These are phyloP conservation scores for Pedionomus torquatus DNA, from an alignment of 2,113 vertebrate genomes.

Conservation along the genomic window DNA sequence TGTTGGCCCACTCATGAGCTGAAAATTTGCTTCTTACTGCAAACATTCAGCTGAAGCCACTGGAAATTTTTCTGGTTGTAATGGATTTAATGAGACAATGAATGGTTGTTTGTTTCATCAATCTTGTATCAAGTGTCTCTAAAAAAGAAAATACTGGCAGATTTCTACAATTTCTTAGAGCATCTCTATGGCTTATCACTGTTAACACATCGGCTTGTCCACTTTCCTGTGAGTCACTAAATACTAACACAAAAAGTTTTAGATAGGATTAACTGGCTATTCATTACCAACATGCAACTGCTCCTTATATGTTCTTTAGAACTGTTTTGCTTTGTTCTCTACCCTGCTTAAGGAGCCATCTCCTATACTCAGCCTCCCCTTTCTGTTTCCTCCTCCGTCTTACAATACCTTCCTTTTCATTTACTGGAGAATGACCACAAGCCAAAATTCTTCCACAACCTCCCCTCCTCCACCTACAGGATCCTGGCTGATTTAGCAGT, in stretches of 20 bases:
- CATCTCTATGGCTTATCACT: conserved; percentile 56
- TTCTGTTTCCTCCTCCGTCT: background rate
- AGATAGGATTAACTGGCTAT: conserved; percentile 57
- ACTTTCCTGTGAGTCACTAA: conserved; percentile 56
- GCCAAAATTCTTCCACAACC: background rate
- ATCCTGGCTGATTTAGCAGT: background rate
- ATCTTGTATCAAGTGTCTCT: conserved; percentile 52
- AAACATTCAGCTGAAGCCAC: conserved; percentile 27
- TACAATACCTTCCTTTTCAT: background rate
- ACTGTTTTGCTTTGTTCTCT: background rate
- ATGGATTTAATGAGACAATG: conserved; percentile 52
- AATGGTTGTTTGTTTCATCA: conserved; percentile 41
- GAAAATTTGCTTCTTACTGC: background rate
- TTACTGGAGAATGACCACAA: background rate
- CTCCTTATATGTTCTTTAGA: background rate
- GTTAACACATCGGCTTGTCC: conserved; percentile 57
- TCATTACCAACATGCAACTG: conserved; percentile 41
- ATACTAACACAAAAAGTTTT: conserved; percentile 63
- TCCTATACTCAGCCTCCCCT: background rate
- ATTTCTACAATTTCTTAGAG: conserved; percentile 66
- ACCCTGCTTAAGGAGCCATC: background rate
- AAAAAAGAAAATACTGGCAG: conserved; percentile 72
- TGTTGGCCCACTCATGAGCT: background rate
- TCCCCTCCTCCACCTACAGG: background rate
- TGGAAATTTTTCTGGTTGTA: conserved; percentile 18